These are phyloP conservation scores for Drosophila subquinaria DNA, from an alignment of 2,888 invertebrate genomes.

Conservation along the genomic window DNA sequence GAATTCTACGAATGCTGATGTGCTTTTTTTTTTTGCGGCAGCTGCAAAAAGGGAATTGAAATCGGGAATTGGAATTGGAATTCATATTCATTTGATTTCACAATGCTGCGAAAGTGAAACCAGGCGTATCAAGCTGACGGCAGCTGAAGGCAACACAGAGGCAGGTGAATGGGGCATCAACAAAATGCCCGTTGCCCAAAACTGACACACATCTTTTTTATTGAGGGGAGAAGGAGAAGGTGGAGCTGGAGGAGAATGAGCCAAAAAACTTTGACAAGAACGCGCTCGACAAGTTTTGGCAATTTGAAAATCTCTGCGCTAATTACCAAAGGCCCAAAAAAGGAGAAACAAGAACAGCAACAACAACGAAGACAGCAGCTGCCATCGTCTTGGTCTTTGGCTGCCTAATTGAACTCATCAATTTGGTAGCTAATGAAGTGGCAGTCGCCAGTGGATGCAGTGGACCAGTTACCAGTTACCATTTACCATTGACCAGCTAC, in stretches of 20 bases:
- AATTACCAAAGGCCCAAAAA: conserved; percentile 63
- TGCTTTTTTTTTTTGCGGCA: conserved; percentile 33
- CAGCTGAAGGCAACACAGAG: conserved; percentile 15
- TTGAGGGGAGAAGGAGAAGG: background rate
- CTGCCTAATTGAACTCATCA: conserved; percentile 85
- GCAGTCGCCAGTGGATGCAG: conserved; percentile 33
- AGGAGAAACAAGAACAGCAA: background rate
- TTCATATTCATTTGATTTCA: conserved; percentile 80
- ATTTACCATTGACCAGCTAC: conserved; percentile 16
- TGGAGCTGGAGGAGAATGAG: background rate
- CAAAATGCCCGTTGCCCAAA: conserved; percentile 42
- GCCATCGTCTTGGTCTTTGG: conserved; percentile 27
- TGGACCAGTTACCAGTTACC: conserved; percentile 35
- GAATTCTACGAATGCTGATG: conserved; percentile 72
- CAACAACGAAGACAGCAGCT: conserved; percentile 42
- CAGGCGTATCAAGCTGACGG: conserved; percentile 23
- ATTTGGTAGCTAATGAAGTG: conserved; percentile 80
- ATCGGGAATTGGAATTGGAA: conserved; percentile 59
- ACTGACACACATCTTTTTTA: conserved; percentile 54
- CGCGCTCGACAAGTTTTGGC: conserved; percentile 76
- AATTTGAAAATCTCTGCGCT: conserved; percentile 83
- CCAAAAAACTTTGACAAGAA: conserved; percentile 57
- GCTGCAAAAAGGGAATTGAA: conserved; percentile 65
- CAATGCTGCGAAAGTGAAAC: conserved; percentile 78
- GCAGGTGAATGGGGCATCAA: conserved; percentile 30